Base-by-base conservation (phyloP, 2,888 invertebrate species). In the Xestia ashworthii region DNA sequence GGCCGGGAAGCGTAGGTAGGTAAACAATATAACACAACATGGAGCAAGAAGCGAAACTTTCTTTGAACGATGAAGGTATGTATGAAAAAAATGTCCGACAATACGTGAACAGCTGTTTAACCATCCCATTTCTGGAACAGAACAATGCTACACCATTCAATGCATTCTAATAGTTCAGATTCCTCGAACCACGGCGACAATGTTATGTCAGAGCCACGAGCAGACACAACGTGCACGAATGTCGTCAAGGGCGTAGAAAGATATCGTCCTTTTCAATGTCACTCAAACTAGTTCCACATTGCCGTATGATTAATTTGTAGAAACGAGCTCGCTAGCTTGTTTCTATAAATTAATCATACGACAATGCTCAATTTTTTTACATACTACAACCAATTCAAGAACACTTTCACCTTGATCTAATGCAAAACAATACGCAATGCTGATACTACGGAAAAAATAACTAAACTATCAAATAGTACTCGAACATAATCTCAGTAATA, bases 211-310 rank as follows among this genome's bases (percentile, higher is more conserved):
- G n/a, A 74, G 53, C 22, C 25, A n/a, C 53, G 62, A 41, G 11
- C 60, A 75, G 74, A 83, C 53, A 66, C 65, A 67, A 71, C 72
- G 65, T 71, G 69, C 68, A 70, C 65, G 65, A 81, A 85, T 78
- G 71, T 60, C 9, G 67, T 79, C 80, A 86, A 88, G 86, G 83
- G 71, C 78, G 66, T 77, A 82, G 79, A 86, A 82, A 84, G 78
- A 78, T 78, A 81, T 78, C 60, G 76, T 72, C 72, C 58, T 80
- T 80, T 78, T 73, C 74, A 78, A 81, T 81, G 77, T 76, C 78
- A 68, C 12, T 67, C 41, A 76, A 86, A 80, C 76, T 74, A 77
- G 79, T 86, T 83, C 55, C 41, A 80, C 38, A 68, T 22, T 71
- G 60, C 46, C 50, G 48, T 71, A 65, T 76, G 46, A 81, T 76